These are phyloP conservation scores for Lophius americanus DNA, from an alignment of 2,797 vertebrate genomes.

Conservation along the genomic window DNA sequence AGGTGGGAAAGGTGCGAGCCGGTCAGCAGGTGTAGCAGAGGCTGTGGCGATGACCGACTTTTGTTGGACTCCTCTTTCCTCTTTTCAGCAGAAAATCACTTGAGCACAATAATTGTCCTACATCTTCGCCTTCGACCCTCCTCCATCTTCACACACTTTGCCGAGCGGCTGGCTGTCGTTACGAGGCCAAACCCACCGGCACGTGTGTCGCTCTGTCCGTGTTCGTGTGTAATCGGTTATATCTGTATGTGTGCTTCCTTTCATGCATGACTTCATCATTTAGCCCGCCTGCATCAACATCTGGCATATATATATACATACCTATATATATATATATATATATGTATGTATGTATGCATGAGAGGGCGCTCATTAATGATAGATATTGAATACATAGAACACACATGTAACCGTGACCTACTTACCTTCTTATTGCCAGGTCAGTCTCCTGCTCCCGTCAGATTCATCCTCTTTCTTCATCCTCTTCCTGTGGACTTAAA, in stretches of 20 bases:
- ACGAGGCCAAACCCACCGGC: conserved; percentile 21
- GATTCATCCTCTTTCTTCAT: too few relatives aligned
- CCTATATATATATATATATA: too few relatives aligned
- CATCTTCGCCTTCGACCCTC: conserved; percentile 73
- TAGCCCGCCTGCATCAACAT: too few relatives aligned
- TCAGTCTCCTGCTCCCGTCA: background rate
- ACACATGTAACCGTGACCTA: conserved; percentile 58
- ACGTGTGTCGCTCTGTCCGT: background rate
- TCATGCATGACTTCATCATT: background rate
- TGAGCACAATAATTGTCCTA: conserved; percentile 94
- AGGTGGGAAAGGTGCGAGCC: background rate
- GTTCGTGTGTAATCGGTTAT: background rate
- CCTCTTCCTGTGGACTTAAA: too few relatives aligned
- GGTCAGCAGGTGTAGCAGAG: conserved; percentile 17
- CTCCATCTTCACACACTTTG: conserved; percentile 64
- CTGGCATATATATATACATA: too few relatives aligned
- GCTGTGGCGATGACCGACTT: conserved; percentile 22
- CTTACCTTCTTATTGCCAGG: conserved; percentile 35
- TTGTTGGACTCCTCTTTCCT: conserved; percentile 35
- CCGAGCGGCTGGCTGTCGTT: conserved; percentile 34
- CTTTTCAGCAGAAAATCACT: conserved; percentile 78
- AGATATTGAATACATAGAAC: conserved; percentile 56
- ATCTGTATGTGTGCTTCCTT: background rate
- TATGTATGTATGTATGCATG: conserved; percentile 13
- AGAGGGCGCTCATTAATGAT: conserved; percentile 57